phyloP scores from a whole-genome alignment of 2,888 invertebrate species.

The Agrochola litura region DNA sequence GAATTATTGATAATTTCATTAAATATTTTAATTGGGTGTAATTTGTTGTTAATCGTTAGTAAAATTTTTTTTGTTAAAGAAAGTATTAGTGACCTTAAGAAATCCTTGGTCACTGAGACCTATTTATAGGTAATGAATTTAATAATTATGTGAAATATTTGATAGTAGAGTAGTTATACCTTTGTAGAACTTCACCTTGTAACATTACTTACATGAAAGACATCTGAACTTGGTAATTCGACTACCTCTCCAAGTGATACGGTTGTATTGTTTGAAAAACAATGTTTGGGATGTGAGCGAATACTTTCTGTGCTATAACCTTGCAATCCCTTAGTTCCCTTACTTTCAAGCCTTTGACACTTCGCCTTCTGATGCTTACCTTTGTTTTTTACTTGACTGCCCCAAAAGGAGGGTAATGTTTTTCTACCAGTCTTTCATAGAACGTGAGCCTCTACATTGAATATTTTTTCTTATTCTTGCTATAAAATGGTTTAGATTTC shows the following conservation, averaged over 20 bases:
- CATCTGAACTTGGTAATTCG: neutral
- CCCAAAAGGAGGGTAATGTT: no score
- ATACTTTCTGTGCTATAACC: neutral
- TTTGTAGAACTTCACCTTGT: constrained; percentile 2
- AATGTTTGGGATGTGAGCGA: neutral
- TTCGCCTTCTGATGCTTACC: neutral
- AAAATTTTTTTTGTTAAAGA: neutral
- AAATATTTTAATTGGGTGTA: constrained; percentile 35
- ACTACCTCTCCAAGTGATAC: neutral
- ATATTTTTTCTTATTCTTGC: neutral
- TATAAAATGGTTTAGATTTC: neutral
- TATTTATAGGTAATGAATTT: neutral
- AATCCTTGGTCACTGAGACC: neutral
- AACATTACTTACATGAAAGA: neutral
- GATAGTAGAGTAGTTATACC: neutral
- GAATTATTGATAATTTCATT: constrained; percentile 39
- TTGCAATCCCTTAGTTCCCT: neutral
- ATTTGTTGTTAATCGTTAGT: constrained; percentile 27
- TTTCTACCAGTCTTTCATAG: neutral
- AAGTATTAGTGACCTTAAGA: neutral
- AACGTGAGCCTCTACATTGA: neutral
- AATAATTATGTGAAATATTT: neutral
- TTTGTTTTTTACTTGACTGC: neutral
- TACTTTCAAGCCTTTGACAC: neutral
- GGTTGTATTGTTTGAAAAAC: neutral